Base-by-base conservation (phyloP, 2,113 vertebrate species). In the Carassius carassius region DNA sequence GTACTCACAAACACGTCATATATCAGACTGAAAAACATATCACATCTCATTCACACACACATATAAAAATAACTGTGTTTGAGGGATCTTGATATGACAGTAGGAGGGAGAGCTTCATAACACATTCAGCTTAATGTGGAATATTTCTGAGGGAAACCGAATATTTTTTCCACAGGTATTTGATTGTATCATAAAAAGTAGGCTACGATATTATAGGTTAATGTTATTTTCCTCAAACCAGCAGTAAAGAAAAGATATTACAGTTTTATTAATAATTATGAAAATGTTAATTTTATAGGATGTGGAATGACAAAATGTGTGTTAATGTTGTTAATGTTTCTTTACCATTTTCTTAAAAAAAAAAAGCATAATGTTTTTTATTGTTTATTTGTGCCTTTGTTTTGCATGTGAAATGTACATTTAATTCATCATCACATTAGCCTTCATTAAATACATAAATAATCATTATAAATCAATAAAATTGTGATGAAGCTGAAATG, bases 161-260 rank as follows among this genome's bases (percentile, higher is more conserved):
- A 73, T 73, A 73, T 73, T 73, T 73, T 44, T 25, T 63, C 4
- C 70, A 73, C 37, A 73, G 70, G 37, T 37, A 73, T 25, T 73
- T 47, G 70, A 73, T 73, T 73, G 37, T 47, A 73, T 47, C 13
- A 5, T 73, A 47, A 73, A 23, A 73, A 23, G 5, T 7, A 73
- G 12, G 12, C 21, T 23, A 47, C 47, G 70, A 8, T 73, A 23
- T 47, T 23, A 73, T 23, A 37, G 19, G 67, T 70, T 70, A 70
- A 41, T 21, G 17, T 41, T 37, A 21, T 41, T 41, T 21, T 35
- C 67, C 29, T 3, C 17, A 8, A 19, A 41, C 9, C 17, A 70
- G 9, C 35, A 37, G 17, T 21, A 70, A 37, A 17, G 6, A 9
- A 10, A 35, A 21, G 9, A 4, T 41, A 41, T 70, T 70, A 69